Percentiles rank a stretch among this genome's conserved stretches.
These are phyloP conservation scores for Hypomecis atomaria DNA, from an alignment of 2,888 invertebrate genomes.

Conservation along the genomic window DNA sequence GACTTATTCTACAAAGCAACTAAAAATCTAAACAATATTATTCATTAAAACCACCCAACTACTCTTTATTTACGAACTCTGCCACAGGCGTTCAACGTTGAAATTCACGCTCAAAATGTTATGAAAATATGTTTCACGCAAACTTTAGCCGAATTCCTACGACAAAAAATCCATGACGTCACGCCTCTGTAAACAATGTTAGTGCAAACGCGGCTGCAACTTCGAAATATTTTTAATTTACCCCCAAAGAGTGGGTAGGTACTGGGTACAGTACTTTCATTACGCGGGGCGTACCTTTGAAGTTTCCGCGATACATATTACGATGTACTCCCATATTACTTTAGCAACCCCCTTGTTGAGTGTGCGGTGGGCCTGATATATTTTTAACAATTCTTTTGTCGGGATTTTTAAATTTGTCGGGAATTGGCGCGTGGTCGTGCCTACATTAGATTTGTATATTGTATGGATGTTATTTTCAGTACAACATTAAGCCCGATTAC, in stretches of 20 bases:
- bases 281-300: conserved; percentile 63
- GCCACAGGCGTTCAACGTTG: conserved; percentile 15
- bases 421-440: neutral
- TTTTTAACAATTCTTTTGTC: conserved; percentile 30
- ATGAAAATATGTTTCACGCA: conserved; percentile 24
- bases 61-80: conserved; percentile 4
- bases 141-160: neutral
- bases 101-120: conserved; percentile 31
- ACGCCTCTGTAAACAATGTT: conserved; percentile 38
- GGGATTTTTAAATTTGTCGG: conserved; percentile 8
- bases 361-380: conserved; percentile 27
- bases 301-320: conserved; percentile 54
- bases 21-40: no score
- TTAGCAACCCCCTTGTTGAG: conserved; percentile 35
- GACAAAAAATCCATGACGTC: conserved; percentile 26
- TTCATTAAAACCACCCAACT: no score
- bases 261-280: conserved; percentile 56
- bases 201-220: conserved; percentile 51
- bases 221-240: conserved; percentile 73
- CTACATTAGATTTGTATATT: neutral
- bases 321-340: conserved; percentile 45
- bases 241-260: conserved; percentile 43
- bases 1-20: no score
- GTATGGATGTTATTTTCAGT: no score
- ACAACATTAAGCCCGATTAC: no score